phyloP scores from a whole-genome alignment of 2,797 vertebrate species.

The Acanthurus lineatus region DNA sequence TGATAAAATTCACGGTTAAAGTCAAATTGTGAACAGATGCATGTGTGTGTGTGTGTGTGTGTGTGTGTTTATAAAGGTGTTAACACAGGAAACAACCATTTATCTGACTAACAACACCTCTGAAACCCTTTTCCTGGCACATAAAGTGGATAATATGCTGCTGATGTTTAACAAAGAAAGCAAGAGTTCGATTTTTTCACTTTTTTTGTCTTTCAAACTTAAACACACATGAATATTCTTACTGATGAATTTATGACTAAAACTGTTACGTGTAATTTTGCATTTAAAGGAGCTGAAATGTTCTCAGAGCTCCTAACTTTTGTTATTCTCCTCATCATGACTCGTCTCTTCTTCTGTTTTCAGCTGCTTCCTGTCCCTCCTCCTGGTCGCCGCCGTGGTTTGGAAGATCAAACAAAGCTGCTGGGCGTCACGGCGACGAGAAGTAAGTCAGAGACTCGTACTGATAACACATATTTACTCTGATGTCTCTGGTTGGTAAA shows the following conservation, averaged over 20 bases:
- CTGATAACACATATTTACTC: background rate
- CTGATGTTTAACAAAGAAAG: too few species aligned
- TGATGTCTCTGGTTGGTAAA: background rate
- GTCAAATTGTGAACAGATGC: background rate
- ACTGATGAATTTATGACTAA: constrained; percentile 3
- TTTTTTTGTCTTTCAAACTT: constrained; percentile 4
- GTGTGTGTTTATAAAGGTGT: background rate
- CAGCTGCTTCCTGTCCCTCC: constrained; percentile 98
- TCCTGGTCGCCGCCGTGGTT: constrained; percentile 97
- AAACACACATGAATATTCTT: constrained; percentile 22
- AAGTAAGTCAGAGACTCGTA: constrained; percentile 84
- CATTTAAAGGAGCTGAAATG: background rate
- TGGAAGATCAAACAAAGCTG: constrained; percentile 99
- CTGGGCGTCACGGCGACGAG: constrained; percentile 97
- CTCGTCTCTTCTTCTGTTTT: constrained; percentile 26
- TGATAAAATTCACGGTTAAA: background rate
- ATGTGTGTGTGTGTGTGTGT: too few species aligned
- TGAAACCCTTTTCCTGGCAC: background rate
- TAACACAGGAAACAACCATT: background rate
- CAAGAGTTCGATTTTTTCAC: too few species aligned
- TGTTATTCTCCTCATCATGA: background rate
- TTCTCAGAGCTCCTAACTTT: background rate
- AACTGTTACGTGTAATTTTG: background rate
- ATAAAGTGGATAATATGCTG: background rate
- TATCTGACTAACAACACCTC: background rate